Base-by-base conservation (phyloP, 2,888 invertebrate species). In the Poecilobothrus nobilitatus region DNA sequence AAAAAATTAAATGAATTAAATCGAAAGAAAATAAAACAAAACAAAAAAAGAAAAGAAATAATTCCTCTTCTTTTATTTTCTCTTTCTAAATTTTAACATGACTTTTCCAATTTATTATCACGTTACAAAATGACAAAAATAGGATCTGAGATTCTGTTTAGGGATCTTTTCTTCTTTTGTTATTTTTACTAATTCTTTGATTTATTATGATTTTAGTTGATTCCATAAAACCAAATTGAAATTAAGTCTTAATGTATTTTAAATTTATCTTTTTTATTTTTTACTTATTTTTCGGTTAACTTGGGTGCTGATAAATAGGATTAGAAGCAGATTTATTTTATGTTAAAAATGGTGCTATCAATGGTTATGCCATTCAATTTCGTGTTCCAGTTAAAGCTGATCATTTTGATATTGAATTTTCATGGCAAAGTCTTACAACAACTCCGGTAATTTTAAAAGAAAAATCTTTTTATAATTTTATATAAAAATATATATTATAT, bases 351-450 rank as follows among this genome's bases (percentile, higher is more conserved):
- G 94, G 94, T 37, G 88, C 90, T 70, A 89, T 93, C 74, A 94
- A 94, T 83, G 88, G 89, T 69, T 94, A 94, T 79, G 94, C 94
- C 7, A 89, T 93, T 80, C 88, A 89, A 77, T 94, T 93, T 82
- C 87, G 89, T 73, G 89, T 94, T 37, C 91, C 91, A 3, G 89
- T 94, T 65, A 89, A 89, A 22, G 88, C 91, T 3, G 88, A 91
- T 76, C 88, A 93, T 72, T 87, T 90, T 27, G 90, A 91, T 78
- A 83, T 94, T 75, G 90, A 91, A 82, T 94, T 94, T 82, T 91
- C 91, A 77, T 94, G 94, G 94, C 90, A 92, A 78, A 90, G 90
- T 74, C 84, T 92, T 66, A 87, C 88, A 63, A 85, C 87, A 74
- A 84, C 86, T 81, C 89, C 90, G 83, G 92, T 92, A 82, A 70